These are phyloP conservation scores for Sebastes baramenuke DNA, from an alignment of 2,797 vertebrate genomes.

Conservation along the genomic window DNA sequence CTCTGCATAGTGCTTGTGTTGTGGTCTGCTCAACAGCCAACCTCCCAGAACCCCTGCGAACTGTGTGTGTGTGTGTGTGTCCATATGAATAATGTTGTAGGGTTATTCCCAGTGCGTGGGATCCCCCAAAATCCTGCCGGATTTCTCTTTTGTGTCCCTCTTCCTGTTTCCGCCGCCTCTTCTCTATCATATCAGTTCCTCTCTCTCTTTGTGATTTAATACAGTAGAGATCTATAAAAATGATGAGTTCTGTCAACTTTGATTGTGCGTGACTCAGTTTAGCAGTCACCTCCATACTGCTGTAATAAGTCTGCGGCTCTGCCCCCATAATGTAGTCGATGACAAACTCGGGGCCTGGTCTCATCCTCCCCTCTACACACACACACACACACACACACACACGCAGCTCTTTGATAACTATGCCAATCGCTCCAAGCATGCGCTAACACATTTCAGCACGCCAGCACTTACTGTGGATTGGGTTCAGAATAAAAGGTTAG, in stretches of 20 bases:
- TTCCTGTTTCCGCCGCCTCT: slow-evolving; percentile 13
- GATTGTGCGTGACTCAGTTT: slow-evolving; percentile 60
- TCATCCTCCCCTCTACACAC: slow-evolving; percentile 33
- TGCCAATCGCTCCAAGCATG: slow-evolving; percentile 52
- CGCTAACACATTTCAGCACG: slow-evolving; percentile 51
- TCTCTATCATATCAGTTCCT: slow-evolving; percentile 37
- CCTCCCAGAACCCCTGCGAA: slow-evolving; percentile 77
- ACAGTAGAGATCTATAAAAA: slow-evolving; percentile 28
- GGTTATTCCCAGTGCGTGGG: slow-evolving; percentile 59
- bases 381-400: not conserved
- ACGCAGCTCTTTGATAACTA: slow-evolving; percentile 63
- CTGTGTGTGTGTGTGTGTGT: slow-evolving; percentile 28
- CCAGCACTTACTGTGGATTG: slow-evolving; percentile 46
- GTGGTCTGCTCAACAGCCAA: slow-evolving; percentile 78
- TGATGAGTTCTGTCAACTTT: slow-evolving; percentile 46
- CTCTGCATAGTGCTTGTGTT: slow-evolving; percentile 83
- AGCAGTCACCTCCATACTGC: slow-evolving; percentile 41
- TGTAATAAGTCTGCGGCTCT: slow-evolving; percentile 37
- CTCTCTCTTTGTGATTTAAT: slow-evolving; percentile 36
- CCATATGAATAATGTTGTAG: slow-evolving; percentile 29
- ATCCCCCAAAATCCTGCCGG: slow-evolving; percentile 33
- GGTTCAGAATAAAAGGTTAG: slow-evolving; percentile 51
- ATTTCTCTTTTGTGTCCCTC: slow-evolving; percentile 35
- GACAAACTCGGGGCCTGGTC: slow-evolving; percentile 47
- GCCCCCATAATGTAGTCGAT: slow-evolving; percentile 32